Conservation (phyloP, 2,888 invertebrate genomes). For the Callimorpha dominula region DNA sequence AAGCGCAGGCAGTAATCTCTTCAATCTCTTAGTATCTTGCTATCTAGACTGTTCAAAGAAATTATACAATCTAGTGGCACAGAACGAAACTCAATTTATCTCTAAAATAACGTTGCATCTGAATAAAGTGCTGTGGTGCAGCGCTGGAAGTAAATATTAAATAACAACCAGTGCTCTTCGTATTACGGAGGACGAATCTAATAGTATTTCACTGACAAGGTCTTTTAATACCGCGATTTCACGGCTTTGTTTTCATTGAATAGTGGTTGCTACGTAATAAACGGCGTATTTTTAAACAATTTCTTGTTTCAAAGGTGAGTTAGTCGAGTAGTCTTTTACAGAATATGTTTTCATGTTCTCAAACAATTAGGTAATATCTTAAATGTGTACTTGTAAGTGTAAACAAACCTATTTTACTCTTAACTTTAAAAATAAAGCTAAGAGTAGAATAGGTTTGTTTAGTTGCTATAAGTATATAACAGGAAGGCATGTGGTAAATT, state of each 20-base stretch:
- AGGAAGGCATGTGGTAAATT: no score
- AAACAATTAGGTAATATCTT: no score
- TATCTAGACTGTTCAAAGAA: background rate
- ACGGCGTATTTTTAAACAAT: background rate
- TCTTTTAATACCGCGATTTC: background rate
- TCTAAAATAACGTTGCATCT: slow-evolving; percentile 11
- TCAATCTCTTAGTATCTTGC: no score
- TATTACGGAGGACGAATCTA: slow-evolving; percentile 43
- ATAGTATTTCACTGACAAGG: slow-evolving; percentile 22
- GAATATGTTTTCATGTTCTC: no score
- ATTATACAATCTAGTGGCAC: background rate
- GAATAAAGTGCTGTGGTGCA: slow-evolving; percentile 18
- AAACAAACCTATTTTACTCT: no score
- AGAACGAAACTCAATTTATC: slow-evolving; percentile 6
- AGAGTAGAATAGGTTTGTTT: no score
- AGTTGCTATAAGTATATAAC: no score
- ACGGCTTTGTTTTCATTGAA: slow-evolving; percentile 2
- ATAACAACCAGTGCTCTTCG: slow-evolving; percentile 43
- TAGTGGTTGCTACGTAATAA: background rate
- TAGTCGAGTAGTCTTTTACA: no score
- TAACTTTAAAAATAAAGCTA: no score
- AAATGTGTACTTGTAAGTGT: no score
- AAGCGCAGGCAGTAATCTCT: background rate
- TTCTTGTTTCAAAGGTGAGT: background rate
- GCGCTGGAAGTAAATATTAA: slow-evolving; percentile 27